Evolutionary conservation across 2,888 invertebrate species (phyloP), one percentile per base, ranked within the genome.

Genomic region (Aporophyla nigra): DNA sequence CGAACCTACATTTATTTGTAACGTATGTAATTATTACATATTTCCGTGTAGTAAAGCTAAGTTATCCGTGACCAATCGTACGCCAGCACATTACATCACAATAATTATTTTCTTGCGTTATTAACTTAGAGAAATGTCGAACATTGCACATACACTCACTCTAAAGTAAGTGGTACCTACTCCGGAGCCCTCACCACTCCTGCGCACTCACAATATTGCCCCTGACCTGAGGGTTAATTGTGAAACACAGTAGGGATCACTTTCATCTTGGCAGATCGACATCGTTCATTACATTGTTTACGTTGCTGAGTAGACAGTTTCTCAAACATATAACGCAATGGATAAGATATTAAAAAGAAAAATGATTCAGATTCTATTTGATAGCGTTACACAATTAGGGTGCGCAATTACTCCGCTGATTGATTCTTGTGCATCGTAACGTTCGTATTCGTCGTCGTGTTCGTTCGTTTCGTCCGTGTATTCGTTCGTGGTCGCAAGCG

Each of bases 81-180:
- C n/a, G n/a, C 49, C 9, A 58, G 63, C 46, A 69, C 27, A 68
- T 27, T 61, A 51, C 58, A 71, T 54, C 40, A 54, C 24, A 56
- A 46, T 76, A 62, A 72, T 69, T 59, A 54, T 59, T 83, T 77
- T 65, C 63, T 59, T 72, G 72, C 74, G 69, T 83, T 73, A 71
- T 67, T 83, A 74, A 71, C 71, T 80, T 24, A 16, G 54, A 65
- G 84, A 80, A 74, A 79, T 69, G 65, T 27, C 14, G 59, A 54
- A 69, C 24, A 71, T 82, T 79, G 58, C 62, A 14, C 54, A 68
- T 62, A 70, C 21, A 59, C 74, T 33, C 54, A 27, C 51, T 73
- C 14, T 53, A 27, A 59, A 77, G 5, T 75, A 19, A 43, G n/a
- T 27, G 43, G 9, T 65, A 69, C 16, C 5, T 27, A 27, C 33